Conservation (phyloP, 1,140 invertebrate species). For the Drosophila fuyamai region DNA sequence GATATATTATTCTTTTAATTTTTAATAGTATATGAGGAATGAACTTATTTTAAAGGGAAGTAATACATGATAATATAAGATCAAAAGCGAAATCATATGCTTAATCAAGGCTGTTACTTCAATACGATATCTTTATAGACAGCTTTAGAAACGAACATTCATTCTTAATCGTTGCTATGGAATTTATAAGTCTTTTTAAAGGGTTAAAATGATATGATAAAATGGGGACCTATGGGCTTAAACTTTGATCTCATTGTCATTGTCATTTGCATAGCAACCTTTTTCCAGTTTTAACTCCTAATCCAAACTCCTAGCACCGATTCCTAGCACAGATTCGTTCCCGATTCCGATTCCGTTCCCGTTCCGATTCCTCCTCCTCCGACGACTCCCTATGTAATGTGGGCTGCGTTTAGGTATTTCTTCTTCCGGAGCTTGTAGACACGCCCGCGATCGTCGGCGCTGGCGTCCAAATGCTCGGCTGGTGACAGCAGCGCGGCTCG, state of each 20-base stretch:
- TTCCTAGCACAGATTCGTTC: constrained; percentile 2
- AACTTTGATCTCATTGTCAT: not conserved
- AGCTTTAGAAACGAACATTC: too few relatives aligned
- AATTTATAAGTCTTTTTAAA: too few relatives aligned
- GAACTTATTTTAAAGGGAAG: too few relatives aligned
- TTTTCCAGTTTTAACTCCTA: constrained; percentile 11
- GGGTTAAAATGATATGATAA: too few relatives aligned
- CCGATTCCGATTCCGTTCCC: not conserved
- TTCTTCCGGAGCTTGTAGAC: constrained; percentile 84
- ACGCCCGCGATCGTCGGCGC: constrained; percentile 79
- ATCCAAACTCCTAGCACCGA: constrained; percentile 4
- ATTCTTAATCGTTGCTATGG: too few relatives aligned
- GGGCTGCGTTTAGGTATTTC: constrained; percentile 70
- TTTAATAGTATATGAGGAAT: too few relatives aligned
- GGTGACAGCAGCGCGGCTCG: constrained; percentile 66
- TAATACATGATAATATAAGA: too few relatives aligned
- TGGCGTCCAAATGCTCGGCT: constrained; percentile 76
- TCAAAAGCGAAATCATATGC: too few relatives aligned
- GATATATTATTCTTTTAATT: too few relatives aligned
- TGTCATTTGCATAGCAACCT: not conserved
- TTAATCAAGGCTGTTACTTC: too few relatives aligned
- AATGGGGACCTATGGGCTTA: not conserved
- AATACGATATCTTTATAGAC: too few relatives aligned
- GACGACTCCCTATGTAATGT: constrained; percentile 67
- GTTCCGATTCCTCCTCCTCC: constrained; percentile 7